Evolutionary conservation across 2,888 invertebrate species (phyloP).

Genomic region (Drosophila mayaguana): DNA sequence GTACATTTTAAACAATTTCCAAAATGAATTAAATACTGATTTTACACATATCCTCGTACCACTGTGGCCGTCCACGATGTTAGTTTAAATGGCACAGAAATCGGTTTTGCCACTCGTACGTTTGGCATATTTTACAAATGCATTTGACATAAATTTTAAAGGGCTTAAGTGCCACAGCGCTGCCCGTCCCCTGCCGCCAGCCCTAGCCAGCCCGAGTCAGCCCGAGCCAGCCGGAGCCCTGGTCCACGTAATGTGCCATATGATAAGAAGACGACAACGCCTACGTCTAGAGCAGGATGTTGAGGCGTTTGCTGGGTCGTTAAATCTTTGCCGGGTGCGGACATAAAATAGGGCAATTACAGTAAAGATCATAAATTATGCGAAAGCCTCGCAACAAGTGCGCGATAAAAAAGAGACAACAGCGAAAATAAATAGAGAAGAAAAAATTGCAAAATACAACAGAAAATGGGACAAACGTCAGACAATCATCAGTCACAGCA

Average conservation of each 20-base stretch:
- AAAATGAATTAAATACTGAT: neutral
- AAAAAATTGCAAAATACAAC: constrained; percentile 1
- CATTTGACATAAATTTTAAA: constrained; percentile 80
- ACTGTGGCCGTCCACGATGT: constrained; percentile 53
- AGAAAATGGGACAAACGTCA: constrained; percentile 39
- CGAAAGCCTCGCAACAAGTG: constrained; percentile 71
- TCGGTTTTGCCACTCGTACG: constrained; percentile 75
- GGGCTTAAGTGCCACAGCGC: constrained; percentile 63
- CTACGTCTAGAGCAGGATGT: constrained; percentile 9
- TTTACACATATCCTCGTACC: constrained; percentile 12
- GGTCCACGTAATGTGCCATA: constrained; percentile 49
- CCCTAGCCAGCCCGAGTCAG: neutral
- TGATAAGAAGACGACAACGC: constrained; percentile 59
- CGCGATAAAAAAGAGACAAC: constrained; percentile 52
- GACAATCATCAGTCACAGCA: constrained; percentile 71
- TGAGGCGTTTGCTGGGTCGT: constrained; percentile 25
- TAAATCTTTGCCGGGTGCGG: constrained; percentile 60
- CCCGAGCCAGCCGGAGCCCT: neutral
- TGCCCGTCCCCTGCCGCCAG: constrained; percentile 6
- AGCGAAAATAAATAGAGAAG: constrained; percentile 7
- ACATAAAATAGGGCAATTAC: constrained; percentile 76
- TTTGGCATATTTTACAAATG: constrained; percentile 81
- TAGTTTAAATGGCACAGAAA: constrained; percentile 72
- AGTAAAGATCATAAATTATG: constrained; percentile 74
- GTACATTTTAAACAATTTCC: neutral